Evolutionary conservation across 2,797 vertebrate species (phyloP).

Genomic region (Cyclura pinguis): DNA sequence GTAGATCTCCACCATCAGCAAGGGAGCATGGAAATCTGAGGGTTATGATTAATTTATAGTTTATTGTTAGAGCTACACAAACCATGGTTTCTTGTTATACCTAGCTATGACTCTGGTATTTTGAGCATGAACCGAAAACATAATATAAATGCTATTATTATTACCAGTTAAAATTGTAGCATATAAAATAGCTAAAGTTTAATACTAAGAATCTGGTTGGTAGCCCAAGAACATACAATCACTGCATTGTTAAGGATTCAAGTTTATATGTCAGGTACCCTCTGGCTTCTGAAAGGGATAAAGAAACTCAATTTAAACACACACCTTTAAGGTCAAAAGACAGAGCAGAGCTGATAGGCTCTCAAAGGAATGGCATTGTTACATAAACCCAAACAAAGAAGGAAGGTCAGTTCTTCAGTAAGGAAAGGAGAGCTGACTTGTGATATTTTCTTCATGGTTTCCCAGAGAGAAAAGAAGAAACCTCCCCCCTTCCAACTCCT

Average conservation of each 20-base stretch:
- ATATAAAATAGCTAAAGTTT: neutral
- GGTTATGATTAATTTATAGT: neutral
- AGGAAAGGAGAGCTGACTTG: neutral
- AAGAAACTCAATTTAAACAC: conserved; percentile 5
- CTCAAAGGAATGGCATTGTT: neutral
- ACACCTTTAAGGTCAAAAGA: conserved; percentile 40
- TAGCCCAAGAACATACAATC: conserved; percentile 2
- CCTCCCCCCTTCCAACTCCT: neutral
- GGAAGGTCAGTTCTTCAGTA: conserved; percentile 21
- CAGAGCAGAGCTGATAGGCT: conserved; percentile 4
- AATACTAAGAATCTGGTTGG: neutral
- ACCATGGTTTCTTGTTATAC: neutral
- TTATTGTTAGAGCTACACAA: neutral
- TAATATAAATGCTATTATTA: neutral
- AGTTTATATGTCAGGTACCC: conserved; percentile 30
- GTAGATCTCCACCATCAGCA: neutral
- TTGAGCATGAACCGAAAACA: neutral
- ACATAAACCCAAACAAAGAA: conserved; percentile 5
- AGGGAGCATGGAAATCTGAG: neutral
- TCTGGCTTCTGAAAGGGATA: conserved; percentile 11
- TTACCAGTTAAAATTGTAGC: neutral
- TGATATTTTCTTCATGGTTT: conserved; percentile 23
- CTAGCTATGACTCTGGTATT: neutral
- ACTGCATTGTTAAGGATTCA: conserved; percentile 28
- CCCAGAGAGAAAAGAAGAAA: conserved; percentile 15